A percentile compares a stretch with the other conserved stretches of the same genome.
Evolutionary conservation across 2,797 vertebrate genomes (phyloP).

Genomic region (Iguana delicatissima): DNA sequence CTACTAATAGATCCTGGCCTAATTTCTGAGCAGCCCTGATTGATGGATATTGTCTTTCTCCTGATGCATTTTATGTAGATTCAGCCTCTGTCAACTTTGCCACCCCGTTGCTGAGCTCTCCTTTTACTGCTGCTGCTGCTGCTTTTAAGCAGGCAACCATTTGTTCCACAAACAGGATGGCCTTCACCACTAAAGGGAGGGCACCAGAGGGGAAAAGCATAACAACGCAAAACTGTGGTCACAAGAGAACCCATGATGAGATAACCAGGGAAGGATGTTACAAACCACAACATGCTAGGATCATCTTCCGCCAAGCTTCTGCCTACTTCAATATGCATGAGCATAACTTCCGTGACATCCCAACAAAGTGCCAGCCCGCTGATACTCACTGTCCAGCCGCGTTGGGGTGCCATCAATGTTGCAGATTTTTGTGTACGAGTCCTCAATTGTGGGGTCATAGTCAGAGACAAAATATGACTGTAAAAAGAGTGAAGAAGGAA

Average conservation of each 20-base stretch:
- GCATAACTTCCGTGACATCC: too few species aligned
- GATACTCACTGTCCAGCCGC: constrained; percentile 89
- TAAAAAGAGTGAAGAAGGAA: background rate
- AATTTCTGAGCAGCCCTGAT: background rate
- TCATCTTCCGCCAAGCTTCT: background rate
- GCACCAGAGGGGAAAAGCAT: background rate
- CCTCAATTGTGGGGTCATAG: constrained; percentile 94
- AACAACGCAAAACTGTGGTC: background rate
- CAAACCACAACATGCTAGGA: background rate
- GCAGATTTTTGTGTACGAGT: constrained; percentile 93
- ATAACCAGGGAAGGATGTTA: background rate
- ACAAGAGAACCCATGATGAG: background rate
- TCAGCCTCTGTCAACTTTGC: background rate
- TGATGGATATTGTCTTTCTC: background rate
- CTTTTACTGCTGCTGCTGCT: background rate
- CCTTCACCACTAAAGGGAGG: background rate
- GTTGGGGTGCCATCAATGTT: constrained; percentile 87
- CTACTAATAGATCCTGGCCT: background rate
- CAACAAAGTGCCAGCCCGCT: background rate
- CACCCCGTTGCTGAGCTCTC: background rate
- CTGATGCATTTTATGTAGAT: background rate
- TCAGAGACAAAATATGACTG: constrained; percentile 96
- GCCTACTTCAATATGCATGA: too few species aligned
- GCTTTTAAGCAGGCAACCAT: background rate
- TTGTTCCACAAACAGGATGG: background rate